Conservation (phyloP, 1,140 invertebrate species). For the Trinorchestia longiramus region DNA sequence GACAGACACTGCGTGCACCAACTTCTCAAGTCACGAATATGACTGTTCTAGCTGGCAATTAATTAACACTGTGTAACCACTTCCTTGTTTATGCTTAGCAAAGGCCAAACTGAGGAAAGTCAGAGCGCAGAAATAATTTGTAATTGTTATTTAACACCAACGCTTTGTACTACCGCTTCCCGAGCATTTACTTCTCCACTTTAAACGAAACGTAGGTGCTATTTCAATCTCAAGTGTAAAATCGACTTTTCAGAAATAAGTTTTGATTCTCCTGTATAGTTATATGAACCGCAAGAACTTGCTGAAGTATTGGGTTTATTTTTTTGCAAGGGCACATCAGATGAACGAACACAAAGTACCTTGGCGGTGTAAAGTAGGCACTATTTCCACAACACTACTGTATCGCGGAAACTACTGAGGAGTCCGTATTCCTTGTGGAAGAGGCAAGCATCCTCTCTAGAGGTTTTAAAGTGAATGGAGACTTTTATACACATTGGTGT, state of each 20-base stretch:
- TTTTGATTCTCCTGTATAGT: not conserved
- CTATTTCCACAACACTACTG: slow-evolving; percentile 25
- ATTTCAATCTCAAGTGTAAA: not conserved
- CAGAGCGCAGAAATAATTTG: not conserved
- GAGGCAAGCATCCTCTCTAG: slow-evolving; percentile 36
- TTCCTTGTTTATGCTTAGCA: not conserved
- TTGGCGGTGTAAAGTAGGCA: not conserved
- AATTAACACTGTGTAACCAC: not conserved
- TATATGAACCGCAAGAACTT: not conserved
- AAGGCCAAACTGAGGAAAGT: not conserved
- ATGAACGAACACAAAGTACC: not conserved
- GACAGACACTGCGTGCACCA: not conserved
- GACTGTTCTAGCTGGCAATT: not conserved
- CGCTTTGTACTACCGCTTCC: not conserved
- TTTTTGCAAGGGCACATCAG: not conserved
- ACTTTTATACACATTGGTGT: slow-evolving; percentile 43
- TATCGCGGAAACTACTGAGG: not conserved
- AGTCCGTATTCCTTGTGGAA: slow-evolving; percentile 46
- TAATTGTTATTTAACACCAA: not conserved
- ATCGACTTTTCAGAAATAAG: not conserved
- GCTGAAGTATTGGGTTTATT: not conserved
- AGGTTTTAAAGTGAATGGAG: slow-evolving; percentile 31
- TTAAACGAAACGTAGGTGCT: not conserved
- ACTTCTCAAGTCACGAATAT: not conserved
- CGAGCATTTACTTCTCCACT: not conserved